Percentiles rank a stretch among this genome's conserved stretches.
phyloP scores from a whole-genome alignment of 2,888 invertebrate species.

The Phasia obesa region DNA sequence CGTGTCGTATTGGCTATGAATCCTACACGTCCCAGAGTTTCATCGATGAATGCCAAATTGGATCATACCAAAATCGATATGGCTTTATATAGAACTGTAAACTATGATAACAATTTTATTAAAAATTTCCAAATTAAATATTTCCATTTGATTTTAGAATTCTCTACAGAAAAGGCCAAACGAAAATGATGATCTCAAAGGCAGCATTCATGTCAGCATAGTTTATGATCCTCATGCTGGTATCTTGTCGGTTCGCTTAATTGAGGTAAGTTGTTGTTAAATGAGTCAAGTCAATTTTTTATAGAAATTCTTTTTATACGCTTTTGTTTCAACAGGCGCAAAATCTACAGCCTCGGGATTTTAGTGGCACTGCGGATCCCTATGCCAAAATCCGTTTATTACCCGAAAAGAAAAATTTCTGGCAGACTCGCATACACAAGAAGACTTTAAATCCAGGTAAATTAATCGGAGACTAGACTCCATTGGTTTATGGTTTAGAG shows the following conservation, averaged over 20 bases:
- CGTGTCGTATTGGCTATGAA: constrained; percentile 84
- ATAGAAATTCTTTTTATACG: not conserved
- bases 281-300: too few relatives aligned
- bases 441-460: constrained; percentile 87
- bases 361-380: constrained; percentile 86
- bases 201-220: constrained; percentile 86
- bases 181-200: constrained; percentile 83
- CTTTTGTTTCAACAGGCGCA: constrained; percentile 82
- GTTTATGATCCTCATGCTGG: constrained; percentile 86
- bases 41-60: constrained; percentile 86
- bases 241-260: constrained; percentile 85
- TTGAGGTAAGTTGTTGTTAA: constrained; percentile 83
- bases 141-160: constrained; percentile 72
- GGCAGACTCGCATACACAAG: constrained; percentile 86
- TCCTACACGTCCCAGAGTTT: constrained; percentile 83
- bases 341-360: constrained; percentile 84
- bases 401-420: constrained; percentile 85
- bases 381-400: constrained; percentile 86
- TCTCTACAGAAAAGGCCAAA: constrained; percentile 79
- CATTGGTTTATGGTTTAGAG: too few relatives aligned
- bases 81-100: constrained; percentile 84
- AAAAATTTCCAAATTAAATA: not conserved
- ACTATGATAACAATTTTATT: not conserved
- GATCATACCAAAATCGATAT: constrained; percentile 86
- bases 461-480: too few relatives aligned